These are phyloP conservation scores for Atta cephalotes DNA, from an alignment of 1,140 invertebrate genomes.

Conservation along the genomic window DNA sequence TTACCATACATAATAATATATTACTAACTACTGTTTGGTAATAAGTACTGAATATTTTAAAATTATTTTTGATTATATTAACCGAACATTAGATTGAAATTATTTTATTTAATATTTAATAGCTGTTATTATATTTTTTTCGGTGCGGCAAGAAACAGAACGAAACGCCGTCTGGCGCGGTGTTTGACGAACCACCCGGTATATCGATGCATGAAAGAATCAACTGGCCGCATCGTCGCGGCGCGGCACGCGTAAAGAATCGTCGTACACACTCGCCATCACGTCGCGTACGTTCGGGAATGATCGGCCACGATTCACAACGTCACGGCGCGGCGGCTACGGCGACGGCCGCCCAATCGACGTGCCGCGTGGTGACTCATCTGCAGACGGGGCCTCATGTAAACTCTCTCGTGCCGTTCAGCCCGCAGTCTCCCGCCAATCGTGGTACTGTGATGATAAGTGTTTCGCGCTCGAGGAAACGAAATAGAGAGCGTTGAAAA, in stretches of 20 bases:
- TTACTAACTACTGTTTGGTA: too few species aligned
- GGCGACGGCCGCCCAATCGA: slow-evolving; percentile 75
- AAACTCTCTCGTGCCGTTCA: slow-evolving; percentile 78
- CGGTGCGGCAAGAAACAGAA: neutral
- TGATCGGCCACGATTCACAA: slow-evolving; percentile 68
- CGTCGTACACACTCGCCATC: slow-evolving; percentile 29
- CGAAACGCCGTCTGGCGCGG: neutral
- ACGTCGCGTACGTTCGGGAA: slow-evolving; percentile 63
- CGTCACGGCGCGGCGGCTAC: slow-evolving; percentile 70
- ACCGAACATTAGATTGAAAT: too few species aligned
- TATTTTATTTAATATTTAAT: too few species aligned
- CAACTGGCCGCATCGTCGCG: slow-evolving; percentile 35
- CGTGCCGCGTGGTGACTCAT: slow-evolving; percentile 76
- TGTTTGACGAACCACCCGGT: slow-evolving; percentile 12
- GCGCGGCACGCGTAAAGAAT: slow-evolving; percentile 37
- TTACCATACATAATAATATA: too few species aligned
- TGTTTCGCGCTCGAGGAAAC: neutral
- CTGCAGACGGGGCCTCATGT: slow-evolving; percentile 75
- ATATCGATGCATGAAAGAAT: slow-evolving; percentile 45
- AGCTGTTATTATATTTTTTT: too few species aligned
- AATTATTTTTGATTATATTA: too few species aligned
- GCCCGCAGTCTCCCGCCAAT: slow-evolving; percentile 77
- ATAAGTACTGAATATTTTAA: too few species aligned
- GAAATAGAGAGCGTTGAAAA: neutral
- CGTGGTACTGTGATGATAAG: neutral